These are phyloP conservation scores for Pontoporia blainvillei DNA, from an alignment of 2,113 vertebrate species.

Conservation along the genomic window DNA sequence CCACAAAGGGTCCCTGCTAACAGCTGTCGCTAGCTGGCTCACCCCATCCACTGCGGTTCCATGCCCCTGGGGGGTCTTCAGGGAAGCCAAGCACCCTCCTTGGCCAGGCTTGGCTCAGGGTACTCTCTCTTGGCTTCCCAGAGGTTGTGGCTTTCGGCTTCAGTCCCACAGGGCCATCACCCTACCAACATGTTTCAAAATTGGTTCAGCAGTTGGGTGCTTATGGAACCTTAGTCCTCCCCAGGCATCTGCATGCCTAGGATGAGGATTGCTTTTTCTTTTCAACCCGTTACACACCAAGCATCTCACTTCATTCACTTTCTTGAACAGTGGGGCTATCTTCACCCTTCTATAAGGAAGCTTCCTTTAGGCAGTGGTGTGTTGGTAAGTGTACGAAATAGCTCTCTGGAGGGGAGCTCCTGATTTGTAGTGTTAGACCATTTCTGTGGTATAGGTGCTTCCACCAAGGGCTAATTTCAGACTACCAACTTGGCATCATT, in stretches of 20 bases:
- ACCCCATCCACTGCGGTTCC: accelerated
- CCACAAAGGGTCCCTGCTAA: neutral
- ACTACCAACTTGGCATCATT: neutral
- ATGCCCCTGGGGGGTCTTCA: neutral
- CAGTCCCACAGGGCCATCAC: neutral
- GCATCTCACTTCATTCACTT: neutral
- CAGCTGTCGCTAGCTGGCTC: neutral
- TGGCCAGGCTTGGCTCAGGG: neutral
- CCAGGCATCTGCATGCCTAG: neutral
- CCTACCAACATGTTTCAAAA: neutral
- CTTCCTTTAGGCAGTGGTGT: neutral
- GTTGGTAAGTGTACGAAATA: too few species aligned
- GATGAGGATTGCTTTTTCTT: neutral
- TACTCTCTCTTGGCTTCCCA: neutral
- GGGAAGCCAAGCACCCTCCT: neutral
- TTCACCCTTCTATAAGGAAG: neutral
- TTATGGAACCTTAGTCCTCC: neutral
- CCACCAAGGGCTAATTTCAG: neutral
- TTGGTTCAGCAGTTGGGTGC: neutral
- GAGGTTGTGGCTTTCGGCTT: neutral
- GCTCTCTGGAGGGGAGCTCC: neutral
- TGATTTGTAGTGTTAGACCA: neutral
- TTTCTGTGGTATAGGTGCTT: neutral
- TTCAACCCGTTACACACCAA: neutral
- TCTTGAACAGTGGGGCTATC: neutral